Evolutionary conservation across 1,140 invertebrate genomes (phyloP), one percentile per base, ranked within the genome.

Genomic region (Nasonia giraulti): DNA sequence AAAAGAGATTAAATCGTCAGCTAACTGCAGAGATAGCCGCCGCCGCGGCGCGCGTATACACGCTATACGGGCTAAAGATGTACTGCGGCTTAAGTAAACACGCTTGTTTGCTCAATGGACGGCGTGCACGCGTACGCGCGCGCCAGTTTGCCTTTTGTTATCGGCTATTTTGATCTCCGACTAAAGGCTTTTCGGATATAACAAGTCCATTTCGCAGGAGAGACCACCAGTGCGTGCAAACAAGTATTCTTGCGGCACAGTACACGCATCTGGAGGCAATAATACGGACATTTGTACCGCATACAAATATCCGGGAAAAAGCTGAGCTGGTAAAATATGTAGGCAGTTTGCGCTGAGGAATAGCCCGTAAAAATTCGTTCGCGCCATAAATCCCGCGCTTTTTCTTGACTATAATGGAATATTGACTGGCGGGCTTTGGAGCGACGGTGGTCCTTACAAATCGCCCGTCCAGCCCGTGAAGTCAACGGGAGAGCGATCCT

Each of bases 101-200:
- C 27, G 80, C 80, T 62, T 82, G 80, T 82, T 82, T 75, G 47
- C 71, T 82, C 80, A 75, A 82, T 82, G 80, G 80, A 75, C 71
- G 44, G 40, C 37, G 68, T 23, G 7, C 31, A 44, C 40, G 40
- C 40, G 40, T 44, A 44, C 10, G 8, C 40, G 7, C 40, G 40
- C 66, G 69, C n/a, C 6, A 40, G 71, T 82, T 82, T 82, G 47
- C 71, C 80, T 82, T 82, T 82, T 82, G 80, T 82, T 82, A 82
- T 82, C 80, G 80, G 80, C 80, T 82, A 82, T 82, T 82, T 82
- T 75, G 47, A 82, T 82, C 80, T 75, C 80, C 74, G 71, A 47
- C 69, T 37, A 50, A 55, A 75, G 71, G 71, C 11, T 74, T 62
- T 75, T 55, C 55, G 50, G 3, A 1, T n/a, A 10, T 44, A 77